Percentiles rank a stretch among this genome's conserved stretches.
These are phyloP conservation scores for Icerya purchasi DNA, from an alignment of 2,888 invertebrate species.

Conservation along the genomic window DNA sequence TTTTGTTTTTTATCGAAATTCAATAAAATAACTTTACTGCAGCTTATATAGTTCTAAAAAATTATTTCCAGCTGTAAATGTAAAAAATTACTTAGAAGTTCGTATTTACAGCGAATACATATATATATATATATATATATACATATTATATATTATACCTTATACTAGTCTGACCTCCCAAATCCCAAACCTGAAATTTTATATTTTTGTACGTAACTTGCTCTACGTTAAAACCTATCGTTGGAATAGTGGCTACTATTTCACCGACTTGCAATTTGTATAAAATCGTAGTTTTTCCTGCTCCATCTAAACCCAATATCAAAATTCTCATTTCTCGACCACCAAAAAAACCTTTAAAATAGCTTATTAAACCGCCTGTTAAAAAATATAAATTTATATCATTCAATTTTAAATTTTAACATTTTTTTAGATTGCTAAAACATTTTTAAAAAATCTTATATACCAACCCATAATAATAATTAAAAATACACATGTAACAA, in stretches of 20 bases:
- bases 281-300: slow-evolving; percentile 97
- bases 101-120: too few species aligned
- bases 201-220: slow-evolving; percentile 98
- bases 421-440: too few species aligned
- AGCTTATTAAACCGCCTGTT: slow-evolving; percentile 82
- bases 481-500: too few species aligned
- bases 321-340: slow-evolving; percentile 94
- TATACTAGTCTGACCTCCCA: slow-evolving; percentile 97
- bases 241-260: slow-evolving; percentile 94
- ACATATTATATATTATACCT: slow-evolving; percentile 35
- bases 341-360: slow-evolving; percentile 85
- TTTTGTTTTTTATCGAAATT: too few species aligned
- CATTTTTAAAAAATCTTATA: too few species aligned
- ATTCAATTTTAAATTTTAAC: too few species aligned
- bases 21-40: too few species aligned
- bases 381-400: too few species aligned
- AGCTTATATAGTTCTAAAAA: too few species aligned
- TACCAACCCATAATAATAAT: too few species aligned
- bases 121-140: neutral
- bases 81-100: neutral
- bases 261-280: slow-evolving; percentile 81
- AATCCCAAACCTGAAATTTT: slow-evolving; percentile 98
- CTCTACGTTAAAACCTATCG: slow-evolving; percentile 98
- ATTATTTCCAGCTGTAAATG: too few species aligned
- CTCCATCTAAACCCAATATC: slow-evolving; percentile 92